Conservation (phyloP, 2,113 vertebrate genomes). For the Miniopterus natalensis region DNA sequence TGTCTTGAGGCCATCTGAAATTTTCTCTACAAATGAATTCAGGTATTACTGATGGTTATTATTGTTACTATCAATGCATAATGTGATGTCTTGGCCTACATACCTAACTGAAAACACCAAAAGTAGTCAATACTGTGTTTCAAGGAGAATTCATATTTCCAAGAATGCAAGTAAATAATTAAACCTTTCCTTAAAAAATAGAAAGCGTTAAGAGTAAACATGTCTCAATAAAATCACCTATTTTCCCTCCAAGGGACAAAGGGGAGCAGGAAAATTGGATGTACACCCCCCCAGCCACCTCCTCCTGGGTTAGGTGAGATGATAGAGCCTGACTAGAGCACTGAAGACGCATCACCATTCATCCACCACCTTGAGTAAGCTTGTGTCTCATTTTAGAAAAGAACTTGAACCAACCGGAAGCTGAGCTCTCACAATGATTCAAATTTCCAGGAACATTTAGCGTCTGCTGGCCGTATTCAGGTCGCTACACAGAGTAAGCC, state of each 20-base stretch:
- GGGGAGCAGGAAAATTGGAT: not conserved
- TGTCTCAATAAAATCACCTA: not conserved
- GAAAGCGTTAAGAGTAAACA: not conserved
- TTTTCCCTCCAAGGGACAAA: not conserved
- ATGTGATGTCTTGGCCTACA: not conserved
- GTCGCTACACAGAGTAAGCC: not conserved
- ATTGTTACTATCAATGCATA: not conserved
- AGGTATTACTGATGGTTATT: not conserved
- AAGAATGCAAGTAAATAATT: not conserved
- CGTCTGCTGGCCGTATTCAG: not conserved
- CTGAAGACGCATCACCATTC: not conserved
- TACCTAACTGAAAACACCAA: not conserved
- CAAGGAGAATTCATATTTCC: not conserved
- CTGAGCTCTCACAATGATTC: not conserved
- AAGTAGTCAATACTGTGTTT: not conserved
- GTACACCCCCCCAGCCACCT: not conserved
- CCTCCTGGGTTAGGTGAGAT: not conserved
- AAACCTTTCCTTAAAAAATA: constrained; percentile 23
- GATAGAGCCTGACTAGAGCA: not conserved
- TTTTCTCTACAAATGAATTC: not conserved
- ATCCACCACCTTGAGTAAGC: not conserved
- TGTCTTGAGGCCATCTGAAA: not conserved
- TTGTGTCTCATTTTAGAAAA: not conserved
- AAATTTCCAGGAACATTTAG: not conserved
- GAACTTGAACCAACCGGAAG: not conserved